phyloP scores from a whole-genome alignment of 2,113 vertebrate species.

The Bolborhynchus lineola region DNA sequence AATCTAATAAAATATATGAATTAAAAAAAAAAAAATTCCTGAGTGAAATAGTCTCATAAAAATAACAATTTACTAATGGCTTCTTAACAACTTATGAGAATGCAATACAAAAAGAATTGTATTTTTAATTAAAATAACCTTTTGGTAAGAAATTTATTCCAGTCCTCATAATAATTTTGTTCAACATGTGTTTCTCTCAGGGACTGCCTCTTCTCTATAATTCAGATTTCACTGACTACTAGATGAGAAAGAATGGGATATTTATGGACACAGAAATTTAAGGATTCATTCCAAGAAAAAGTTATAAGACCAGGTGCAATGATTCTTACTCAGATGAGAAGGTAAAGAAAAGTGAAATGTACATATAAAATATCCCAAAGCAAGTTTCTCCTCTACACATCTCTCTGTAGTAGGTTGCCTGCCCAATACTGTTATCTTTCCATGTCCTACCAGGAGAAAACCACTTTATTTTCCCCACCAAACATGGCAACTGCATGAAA shows the following conservation, averaged over 20 bases:
- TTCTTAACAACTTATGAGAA: slow-evolving; percentile 31
- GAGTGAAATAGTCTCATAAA: slow-evolving; percentile 69
- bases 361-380: background rate
- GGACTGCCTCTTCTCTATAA: background rate
- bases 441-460: background rate
- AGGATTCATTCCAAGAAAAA: background rate
- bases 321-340: background rate
- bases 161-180: background rate
- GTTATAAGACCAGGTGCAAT: background rate
- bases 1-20: slow-evolving; percentile 75
- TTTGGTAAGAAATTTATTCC: slow-evolving; percentile 22
- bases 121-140: slow-evolving; percentile 51
- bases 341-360: background rate
- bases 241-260: background rate
- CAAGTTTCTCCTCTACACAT: background rate
- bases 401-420: background rate
- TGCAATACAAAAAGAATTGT: slow-evolving; percentile 32
- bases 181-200: background rate
- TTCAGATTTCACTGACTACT: background rate
- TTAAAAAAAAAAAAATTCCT: slow-evolving; percentile 55
- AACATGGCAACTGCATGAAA: background rate
- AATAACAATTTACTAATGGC: slow-evolving; percentile 70
- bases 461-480: background rate
- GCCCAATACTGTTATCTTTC: background rate
- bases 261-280: background rate